phyloP scores from a whole-genome alignment of 2,888 invertebrate species.

The Cantharis flavilabris region DNA sequence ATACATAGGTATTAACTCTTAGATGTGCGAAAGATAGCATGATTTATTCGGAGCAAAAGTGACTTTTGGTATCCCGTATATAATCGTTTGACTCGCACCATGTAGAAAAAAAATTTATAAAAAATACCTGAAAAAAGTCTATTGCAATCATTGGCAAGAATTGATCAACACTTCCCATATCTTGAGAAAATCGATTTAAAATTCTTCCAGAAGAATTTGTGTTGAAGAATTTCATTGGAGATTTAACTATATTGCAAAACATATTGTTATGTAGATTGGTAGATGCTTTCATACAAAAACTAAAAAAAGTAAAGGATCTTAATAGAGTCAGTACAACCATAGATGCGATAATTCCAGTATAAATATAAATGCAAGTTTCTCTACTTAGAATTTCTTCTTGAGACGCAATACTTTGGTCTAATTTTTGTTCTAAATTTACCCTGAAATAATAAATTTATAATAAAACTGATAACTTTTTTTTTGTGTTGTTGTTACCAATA shows the following conservation, averaged over 20 bases:
- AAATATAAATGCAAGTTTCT: constrained; percentile 52
- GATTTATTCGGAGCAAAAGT: too few relatives aligned
- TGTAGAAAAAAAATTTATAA: neutral
- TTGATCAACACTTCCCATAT: constrained; percentile 66
- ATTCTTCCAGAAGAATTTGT: constrained; percentile 67
- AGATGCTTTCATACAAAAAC: constrained; percentile 60
- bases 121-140: constrained; percentile 56
- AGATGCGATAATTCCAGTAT: constrained; percentile 40
- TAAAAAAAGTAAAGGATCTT: constrained; percentile 60
- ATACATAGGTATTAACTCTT: too few relatives aligned
- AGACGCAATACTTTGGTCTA: neutral
- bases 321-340: constrained; percentile 54
- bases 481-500: constrained; percentile 63
- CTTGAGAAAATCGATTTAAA: constrained; percentile 74
- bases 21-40: too few relatives aligned
- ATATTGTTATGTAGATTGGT: constrained; percentile 61
- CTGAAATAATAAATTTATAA: constrained; percentile 34
- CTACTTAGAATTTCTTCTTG: constrained; percentile 19
- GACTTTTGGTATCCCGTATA: too few relatives aligned
- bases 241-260: constrained; percentile 62
- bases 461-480: neutral
- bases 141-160: constrained; percentile 58
- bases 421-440: constrained; percentile 46
- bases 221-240: constrained; percentile 72
- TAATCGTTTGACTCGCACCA: too few relatives aligned